Conservation (phyloP, 2,113 vertebrate species). For the Xiphophorus hellerii region DNA sequence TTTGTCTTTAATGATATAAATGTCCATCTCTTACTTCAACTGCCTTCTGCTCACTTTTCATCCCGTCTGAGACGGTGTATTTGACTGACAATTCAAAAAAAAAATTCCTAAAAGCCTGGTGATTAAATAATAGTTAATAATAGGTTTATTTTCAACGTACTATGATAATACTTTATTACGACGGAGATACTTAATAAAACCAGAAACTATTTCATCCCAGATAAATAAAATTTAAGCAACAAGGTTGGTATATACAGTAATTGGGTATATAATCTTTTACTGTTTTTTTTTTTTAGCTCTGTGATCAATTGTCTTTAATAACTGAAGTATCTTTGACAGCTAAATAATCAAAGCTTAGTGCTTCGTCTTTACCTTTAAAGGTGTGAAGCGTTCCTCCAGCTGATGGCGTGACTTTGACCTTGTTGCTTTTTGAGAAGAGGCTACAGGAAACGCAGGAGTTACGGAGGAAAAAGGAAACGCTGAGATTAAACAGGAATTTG, state of each 20-base stretch:
- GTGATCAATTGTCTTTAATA: too few species aligned
- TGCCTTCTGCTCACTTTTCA: too few species aligned
- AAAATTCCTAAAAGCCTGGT: not conserved
- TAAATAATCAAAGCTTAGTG: not conserved
- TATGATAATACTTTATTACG: too few species aligned
- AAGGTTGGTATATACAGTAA: too few species aligned
- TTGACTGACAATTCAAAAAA: not conserved
- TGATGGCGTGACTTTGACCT: not conserved
- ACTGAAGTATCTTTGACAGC: too few species aligned
- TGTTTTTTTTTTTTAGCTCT: too few species aligned
- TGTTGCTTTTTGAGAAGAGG: not conserved
- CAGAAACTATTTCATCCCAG: too few species aligned
- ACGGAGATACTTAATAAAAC: too few species aligned
- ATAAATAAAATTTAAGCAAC: not conserved
- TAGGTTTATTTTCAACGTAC: not conserved
- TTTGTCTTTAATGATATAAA: too few species aligned
- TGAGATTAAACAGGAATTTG: not conserved
- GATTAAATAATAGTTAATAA: not conserved
- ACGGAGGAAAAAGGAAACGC: not conserved
- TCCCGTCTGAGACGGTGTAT: not conserved
- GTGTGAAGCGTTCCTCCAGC: not conserved
- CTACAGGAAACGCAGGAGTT: not conserved
- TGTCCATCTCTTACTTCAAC: too few species aligned
- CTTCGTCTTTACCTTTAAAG: conserved; percentile 8
- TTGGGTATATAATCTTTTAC: too few species aligned